Evolutionary conservation across 2,113 vertebrate species (phyloP), one percentile per base, ranked within the genome.

Genomic region (Pimephales promelas): DNA sequence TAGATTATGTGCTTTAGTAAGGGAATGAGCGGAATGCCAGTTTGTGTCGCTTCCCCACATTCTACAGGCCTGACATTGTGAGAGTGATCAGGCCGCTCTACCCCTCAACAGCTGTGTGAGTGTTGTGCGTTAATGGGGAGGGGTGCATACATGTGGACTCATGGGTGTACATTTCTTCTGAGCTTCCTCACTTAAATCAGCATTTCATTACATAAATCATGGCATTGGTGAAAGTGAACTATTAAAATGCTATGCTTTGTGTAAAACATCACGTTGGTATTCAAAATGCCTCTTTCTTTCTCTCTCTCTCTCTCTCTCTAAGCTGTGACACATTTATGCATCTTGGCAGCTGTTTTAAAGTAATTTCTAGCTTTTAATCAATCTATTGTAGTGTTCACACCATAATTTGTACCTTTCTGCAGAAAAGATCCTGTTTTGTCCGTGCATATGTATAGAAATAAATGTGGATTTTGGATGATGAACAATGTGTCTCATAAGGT

Each of bases 1-100:
- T 28, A 87, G 89, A 84, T 66, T 88, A 88, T 89, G 89, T 83
- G 88, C 87, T 92, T 90, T 76, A 76, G 88, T n/a, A 77, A 87
- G 52, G 85, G 90, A 90, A 93, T 93, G 91, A 68, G 26, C 64
- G 92, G 92, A 89, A 93, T 93, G 92, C 79, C 72, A 84, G 90
- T 91, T 87, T 90, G 89, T 87, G 84, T 88, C 81, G 75, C 87
- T 94, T 94, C 92, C 90, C 91, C 89, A 85, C 88, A 91, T 88
- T 93, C 91, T 91, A 90, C 91, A 87, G 90, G 90, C 90, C 88
- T 90, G 62, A 62, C 91, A 93, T 94, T 93, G 93, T 93, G 88
- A 88, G 91, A 90, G 84, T 91, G 92, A 94, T 92, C 92, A 92
- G 91, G 90, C 85, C 92, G 88, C 84, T 92, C 90, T 86, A 88